Evolutionary conservation across 2,113 vertebrate genomes (phyloP).

Genomic region (Hippocampus guttulatus): DNA sequence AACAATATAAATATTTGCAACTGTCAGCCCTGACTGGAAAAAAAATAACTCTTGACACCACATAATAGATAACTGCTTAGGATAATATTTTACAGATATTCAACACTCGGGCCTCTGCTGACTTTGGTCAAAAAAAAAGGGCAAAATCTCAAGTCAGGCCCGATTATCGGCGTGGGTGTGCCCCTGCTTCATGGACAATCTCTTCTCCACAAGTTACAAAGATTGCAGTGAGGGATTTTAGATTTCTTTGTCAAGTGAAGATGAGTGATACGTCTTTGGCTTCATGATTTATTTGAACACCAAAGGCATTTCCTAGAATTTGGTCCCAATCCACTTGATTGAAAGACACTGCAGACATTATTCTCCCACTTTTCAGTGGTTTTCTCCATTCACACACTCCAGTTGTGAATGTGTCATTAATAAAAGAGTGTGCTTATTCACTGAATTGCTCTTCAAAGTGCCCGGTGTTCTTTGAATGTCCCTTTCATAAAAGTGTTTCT

Average conservation of each 20-base stretch:
- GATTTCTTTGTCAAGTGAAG: background rate
- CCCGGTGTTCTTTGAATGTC: slow-evolving; percentile 12
- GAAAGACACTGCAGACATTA: background rate
- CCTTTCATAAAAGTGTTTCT: slow-evolving; percentile 13
- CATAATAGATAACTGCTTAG: too few relatives aligned
- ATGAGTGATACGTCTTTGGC: background rate
- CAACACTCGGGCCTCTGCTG: too few relatives aligned
- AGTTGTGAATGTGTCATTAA: background rate
- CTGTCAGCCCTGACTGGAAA: too few relatives aligned
- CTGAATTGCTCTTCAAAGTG: slow-evolving; percentile 10
- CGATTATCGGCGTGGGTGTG: background rate
- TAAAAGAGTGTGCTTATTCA: background rate
- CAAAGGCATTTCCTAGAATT: background rate
- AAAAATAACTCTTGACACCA: too few relatives aligned
- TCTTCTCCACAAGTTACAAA: background rate
- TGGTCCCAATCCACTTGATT: background rate
- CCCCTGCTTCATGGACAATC: background rate
- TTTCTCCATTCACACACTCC: background rate
- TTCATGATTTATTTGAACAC: background rate
- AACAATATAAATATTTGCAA: too few relatives aligned
- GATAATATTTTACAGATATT: too few relatives aligned
- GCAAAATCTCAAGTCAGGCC: background rate
- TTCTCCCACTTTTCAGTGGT: background rate
- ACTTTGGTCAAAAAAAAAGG: too few relatives aligned
- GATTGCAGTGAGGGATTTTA: background rate